Conservation (phyloP, 2,797 vertebrate genomes). For the Odontamblyopus lacepedii region DNA sequence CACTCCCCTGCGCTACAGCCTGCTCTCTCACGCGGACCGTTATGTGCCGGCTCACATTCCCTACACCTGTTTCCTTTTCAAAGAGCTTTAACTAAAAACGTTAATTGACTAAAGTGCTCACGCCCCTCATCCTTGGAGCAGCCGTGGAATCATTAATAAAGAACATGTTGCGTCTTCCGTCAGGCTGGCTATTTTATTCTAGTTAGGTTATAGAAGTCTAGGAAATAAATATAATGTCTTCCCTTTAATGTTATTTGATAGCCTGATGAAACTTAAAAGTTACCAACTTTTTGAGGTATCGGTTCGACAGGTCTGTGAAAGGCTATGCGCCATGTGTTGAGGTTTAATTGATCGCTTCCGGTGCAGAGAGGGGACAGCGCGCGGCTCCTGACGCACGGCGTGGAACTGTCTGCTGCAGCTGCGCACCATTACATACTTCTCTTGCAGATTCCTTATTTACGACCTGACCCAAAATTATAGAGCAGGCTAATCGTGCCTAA, state of each 20-base stretch:
- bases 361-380: slow-evolving; percentile 1
- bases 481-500: not conserved
- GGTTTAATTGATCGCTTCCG: slow-evolving; percentile 14
- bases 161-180: not conserved
- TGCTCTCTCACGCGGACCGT: slow-evolving; percentile 21
- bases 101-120: not conserved
- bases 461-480: slow-evolving; percentile 2
- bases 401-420: not conserved
- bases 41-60: slow-evolving; percentile 21
- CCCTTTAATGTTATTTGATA: not conserved
- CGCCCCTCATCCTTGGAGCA: not conserved
- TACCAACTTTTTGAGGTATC: not conserved
- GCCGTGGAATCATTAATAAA: not conserved
- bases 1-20: slow-evolving; percentile 34
- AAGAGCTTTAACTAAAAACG: not conserved
- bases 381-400: not conserved
- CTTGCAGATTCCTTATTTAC: slow-evolving; percentile 12
- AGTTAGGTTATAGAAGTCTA: too few species aligned
- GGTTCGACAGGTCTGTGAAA: not conserved
- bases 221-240: not conserved
- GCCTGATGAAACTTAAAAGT: not conserved
- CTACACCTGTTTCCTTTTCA: not conserved
- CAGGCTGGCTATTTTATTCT: too few species aligned
- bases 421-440: not conserved
- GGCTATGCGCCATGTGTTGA: not conserved